Evolutionary conservation across 2,797 vertebrate genomes (phyloP).

Genomic region (Enteromius trimaculatus): DNA sequence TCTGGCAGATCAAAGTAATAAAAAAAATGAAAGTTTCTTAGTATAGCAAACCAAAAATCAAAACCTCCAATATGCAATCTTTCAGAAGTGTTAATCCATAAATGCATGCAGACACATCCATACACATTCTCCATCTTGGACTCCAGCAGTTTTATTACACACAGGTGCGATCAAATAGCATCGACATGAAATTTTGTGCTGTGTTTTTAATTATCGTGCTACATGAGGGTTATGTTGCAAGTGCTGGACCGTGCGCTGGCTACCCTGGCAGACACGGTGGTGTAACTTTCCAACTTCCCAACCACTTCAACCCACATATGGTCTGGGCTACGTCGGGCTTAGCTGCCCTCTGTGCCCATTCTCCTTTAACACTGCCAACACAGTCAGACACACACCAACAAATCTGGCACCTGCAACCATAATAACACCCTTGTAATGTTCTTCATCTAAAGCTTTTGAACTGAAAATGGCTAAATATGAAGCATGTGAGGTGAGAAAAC

Average conservation of each 20-base stretch:
- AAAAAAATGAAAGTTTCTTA: background rate
- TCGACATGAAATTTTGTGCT: conserved; percentile 17
- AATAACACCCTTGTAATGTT: conserved; percentile 18
- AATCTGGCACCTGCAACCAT: conserved; percentile 50
- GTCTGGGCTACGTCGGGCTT: conserved; percentile 35
- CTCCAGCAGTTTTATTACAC: background rate
- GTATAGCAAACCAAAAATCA: background rate
- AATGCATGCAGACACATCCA: background rate
- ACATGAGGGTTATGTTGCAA: conserved; percentile 38
- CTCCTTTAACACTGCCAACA: conserved; percentile 47
- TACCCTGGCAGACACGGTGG: conserved; percentile 35
- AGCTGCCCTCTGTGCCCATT: conserved; percentile 44
- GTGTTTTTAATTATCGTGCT: conserved; percentile 21
- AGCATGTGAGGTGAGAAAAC: conserved; percentile 14
- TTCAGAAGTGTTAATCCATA: background rate
- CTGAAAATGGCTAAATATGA: conserved; percentile 15
- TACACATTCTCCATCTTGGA: background rate
- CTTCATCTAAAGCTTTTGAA: conserved; percentile 33
- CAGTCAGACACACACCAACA: conserved; percentile 45
- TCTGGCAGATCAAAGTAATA: background rate
- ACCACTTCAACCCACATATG: conserved; percentile 49
- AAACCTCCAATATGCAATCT: background rate
- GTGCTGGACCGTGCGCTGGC: conserved; percentile 27
- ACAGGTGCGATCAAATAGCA: conserved; percentile 39
- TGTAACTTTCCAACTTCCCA: conserved; percentile 51